Conservation (phyloP, 2,888 invertebrate genomes). For the Zootermopsis nevadensis region DNA sequence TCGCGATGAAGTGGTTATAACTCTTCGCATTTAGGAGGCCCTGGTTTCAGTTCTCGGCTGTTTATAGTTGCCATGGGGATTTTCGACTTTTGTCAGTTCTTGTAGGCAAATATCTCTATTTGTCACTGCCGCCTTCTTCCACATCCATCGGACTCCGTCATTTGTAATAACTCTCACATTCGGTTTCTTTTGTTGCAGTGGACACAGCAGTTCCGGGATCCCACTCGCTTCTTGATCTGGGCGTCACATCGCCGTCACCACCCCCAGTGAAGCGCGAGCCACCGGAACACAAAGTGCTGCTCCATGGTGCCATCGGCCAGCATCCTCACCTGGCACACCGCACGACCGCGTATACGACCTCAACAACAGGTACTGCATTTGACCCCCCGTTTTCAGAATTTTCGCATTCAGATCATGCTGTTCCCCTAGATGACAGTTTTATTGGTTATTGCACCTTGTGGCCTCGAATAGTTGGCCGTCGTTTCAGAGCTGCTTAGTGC, state of each 20-base stretch:
- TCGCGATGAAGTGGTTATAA: background rate
- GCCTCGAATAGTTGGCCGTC: too few relatives aligned
- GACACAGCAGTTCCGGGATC: slow-evolving; percentile 67
- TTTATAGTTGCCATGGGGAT: background rate
- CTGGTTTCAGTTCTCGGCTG: background rate
- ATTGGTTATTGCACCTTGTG: too few relatives aligned
- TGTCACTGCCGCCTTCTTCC: too few relatives aligned
- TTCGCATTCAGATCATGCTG: too few relatives aligned
- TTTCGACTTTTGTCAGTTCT: too few relatives aligned
- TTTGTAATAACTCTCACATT: background rate
- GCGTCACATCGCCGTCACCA: slow-evolving; percentile 51
- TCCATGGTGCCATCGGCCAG: slow-evolving; percentile 74
- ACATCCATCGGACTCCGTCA: background rate
- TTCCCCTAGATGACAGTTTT: too few relatives aligned
- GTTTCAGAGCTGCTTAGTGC: too few relatives aligned
- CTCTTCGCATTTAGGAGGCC: too few relatives aligned
- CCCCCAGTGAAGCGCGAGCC: slow-evolving; percentile 53
- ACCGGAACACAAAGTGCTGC: slow-evolving; percentile 65
- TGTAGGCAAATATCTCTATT: too few relatives aligned
- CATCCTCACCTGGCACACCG: slow-evolving; percentile 69
- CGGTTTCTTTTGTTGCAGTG: slow-evolving; percentile 63
- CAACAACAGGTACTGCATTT: slow-evolving; percentile 67
- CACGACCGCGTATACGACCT: slow-evolving; percentile 74
- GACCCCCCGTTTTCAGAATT: too few relatives aligned
- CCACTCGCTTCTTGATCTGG: slow-evolving; percentile 53